These are phyloP conservation scores for Caenorhabditis afra DNA, from an alignment of 2,888 invertebrate genomes.

Conservation along the genomic window DNA sequence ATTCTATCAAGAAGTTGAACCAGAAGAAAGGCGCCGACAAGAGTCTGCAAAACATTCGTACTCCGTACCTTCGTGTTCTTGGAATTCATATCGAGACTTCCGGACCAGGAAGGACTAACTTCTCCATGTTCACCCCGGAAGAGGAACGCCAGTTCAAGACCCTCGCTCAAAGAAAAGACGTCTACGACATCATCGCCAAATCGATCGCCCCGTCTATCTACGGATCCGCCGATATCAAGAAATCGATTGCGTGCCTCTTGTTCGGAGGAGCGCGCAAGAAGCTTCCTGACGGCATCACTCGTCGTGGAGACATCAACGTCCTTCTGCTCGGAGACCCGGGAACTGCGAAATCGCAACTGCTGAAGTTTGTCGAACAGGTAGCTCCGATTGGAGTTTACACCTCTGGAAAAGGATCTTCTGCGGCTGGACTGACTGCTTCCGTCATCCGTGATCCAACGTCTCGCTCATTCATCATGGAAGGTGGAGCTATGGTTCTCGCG, in stretches of 20 bases:
- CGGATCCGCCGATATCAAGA: constrained; percentile 94
- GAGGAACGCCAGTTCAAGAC: constrained; percentile 76
- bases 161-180: constrained; percentile 89
- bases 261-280: constrained; percentile 89
- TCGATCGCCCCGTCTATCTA: constrained; percentile 98
- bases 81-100: constrained; percentile 90
- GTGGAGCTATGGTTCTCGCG: constrained; percentile 99
- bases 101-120: constrained; percentile 78
- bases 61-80: constrained; percentile 94
- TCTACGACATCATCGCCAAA: constrained; percentile 90
- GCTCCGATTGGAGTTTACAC: constrained; percentile 86
- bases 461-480: constrained; percentile 79
- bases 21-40: constrained; percentile 80
- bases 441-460: constrained; percentile 94
- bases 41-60: constrained; percentile 89
- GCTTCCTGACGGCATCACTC: constrained; percentile 94
- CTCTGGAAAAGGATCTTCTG: constrained; percentile 99
- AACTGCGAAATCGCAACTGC: constrained; percentile 97
- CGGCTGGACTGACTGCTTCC: constrained; percentile 98
- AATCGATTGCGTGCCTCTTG: constrained; percentile 93
- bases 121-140: constrained; percentile 73
- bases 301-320: constrained; percentile 97
- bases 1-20: constrained; percentile 91
- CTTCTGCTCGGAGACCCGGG: constrained; percentile 96
- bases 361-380: constrained; percentile 94